phyloP scores from a whole-genome alignment of 1,140 invertebrate species.

The Drosophila takahashii region DNA sequence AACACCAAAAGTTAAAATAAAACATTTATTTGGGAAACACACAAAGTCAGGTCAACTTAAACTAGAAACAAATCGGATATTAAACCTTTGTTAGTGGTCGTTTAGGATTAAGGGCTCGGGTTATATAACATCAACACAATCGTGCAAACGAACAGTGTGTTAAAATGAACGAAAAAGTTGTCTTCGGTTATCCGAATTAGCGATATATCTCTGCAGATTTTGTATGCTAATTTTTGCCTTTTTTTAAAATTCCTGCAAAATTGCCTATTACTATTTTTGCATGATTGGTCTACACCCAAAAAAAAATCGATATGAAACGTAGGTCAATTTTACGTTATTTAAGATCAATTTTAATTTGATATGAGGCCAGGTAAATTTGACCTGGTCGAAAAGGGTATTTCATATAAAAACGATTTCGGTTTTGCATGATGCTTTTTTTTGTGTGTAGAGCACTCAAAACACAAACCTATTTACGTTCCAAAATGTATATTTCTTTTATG shows the following conservation, averaged over 20 bases:
- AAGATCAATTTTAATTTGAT: no score
- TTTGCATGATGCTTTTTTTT: no score
- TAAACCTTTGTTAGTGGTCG: slow-evolving; percentile 9
- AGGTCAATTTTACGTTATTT: no score
- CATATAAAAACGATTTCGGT: no score
- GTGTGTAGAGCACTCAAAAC: no score
- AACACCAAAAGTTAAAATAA: slow-evolving; percentile 34
- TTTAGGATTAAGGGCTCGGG: neutral
- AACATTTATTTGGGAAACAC: slow-evolving; percentile 34
- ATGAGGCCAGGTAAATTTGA: no score
- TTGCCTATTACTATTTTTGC: neutral
- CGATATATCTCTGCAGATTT: slow-evolving; percentile 5
- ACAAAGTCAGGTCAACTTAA: slow-evolving; percentile 15
- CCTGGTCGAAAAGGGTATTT: no score
- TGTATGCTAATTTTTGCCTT: neutral
- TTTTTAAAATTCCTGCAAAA: neutral
- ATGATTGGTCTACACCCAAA: no score
- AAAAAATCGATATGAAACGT: no score
- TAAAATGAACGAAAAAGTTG: slow-evolving; percentile 19
- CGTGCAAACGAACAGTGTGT: neutral
- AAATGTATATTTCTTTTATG: no score
- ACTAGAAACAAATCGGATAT: slow-evolving; percentile 20
- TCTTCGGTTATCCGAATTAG: slow-evolving; percentile 4
- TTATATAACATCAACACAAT: slow-evolving; percentile 12
- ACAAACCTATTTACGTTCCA: no score